Evolutionary conservation across 2,888 invertebrate species (phyloP).

Genomic region (Acrobeloides nanus): DNA sequence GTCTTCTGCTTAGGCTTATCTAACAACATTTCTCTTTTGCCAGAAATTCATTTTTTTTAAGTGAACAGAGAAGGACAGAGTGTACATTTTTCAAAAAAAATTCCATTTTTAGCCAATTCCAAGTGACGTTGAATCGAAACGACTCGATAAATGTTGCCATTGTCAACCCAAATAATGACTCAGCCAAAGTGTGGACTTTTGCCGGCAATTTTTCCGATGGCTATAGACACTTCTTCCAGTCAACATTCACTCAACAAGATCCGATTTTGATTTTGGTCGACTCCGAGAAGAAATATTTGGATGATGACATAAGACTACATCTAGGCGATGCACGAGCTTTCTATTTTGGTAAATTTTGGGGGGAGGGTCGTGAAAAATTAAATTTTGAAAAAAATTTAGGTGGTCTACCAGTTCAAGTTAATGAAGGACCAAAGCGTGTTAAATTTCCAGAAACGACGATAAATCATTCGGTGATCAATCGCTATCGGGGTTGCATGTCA

Average conservation of each 20-base stretch:
- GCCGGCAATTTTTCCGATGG: conserved; percentile 40
- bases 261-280: conserved; percentile 29
- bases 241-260: conserved; percentile 20
- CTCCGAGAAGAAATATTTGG: conserved; percentile 12
- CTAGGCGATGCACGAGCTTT: conserved; percentile 15
- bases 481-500: conserved; percentile 19
- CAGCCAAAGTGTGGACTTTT: conserved; percentile 24
- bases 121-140: conserved; percentile 34
- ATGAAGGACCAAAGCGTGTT: too few species aligned
- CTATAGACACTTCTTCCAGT: conserved; percentile 39
- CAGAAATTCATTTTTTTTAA: not conserved
- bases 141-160: conserved; percentile 32
- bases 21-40: too few species aligned
- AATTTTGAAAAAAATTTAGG: too few species aligned
- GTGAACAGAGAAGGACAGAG: not conserved
- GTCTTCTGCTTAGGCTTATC: too few species aligned
- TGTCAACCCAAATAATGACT: conserved; percentile 9
- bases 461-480: not conserved
- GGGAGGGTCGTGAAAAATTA: conserved; percentile 6
- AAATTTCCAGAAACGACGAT: conserved; percentile 2
- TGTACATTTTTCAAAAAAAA: too few species aligned
- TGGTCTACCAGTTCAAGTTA: too few species aligned
- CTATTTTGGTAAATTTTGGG: conserved; percentile 21
- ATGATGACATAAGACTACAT: conserved; percentile 4
- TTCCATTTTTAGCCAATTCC: conserved; percentile 25